Conservation (phyloP, 1,140 invertebrate genomes). For the Palaemon carinicauda region DNA sequence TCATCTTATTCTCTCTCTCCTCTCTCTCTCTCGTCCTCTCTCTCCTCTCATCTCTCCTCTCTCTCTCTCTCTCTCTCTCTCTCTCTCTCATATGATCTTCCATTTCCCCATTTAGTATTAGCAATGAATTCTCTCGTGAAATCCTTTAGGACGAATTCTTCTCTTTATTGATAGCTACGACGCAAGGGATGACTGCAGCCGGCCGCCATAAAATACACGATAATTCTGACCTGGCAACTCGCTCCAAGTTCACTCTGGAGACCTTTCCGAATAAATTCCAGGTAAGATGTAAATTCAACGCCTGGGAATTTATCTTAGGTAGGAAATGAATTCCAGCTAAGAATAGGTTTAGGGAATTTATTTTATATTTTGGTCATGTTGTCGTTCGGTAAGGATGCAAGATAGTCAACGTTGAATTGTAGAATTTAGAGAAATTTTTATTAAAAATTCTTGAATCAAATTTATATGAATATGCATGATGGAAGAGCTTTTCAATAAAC, state of each 20-base stretch:
- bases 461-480: too few species aligned
- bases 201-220: background rate
- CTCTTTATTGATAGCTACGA: background rate
- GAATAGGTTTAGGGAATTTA: background rate
- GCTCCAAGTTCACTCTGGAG: background rate
- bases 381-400: too few species aligned
- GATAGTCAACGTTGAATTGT: too few species aligned
- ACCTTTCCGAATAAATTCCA: background rate
- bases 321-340: background rate
- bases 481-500: too few species aligned
- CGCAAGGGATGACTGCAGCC: background rate
- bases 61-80: too few species aligned
- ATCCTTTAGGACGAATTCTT: too few species aligned
- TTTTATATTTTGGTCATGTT: background rate
- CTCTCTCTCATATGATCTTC: background rate
- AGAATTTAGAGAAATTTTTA: too few species aligned
- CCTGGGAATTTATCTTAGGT: too few species aligned
- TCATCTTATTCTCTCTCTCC: too few species aligned
- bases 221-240: background rate
- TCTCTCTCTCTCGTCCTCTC: too few species aligned
- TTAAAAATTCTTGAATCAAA: too few species aligned
- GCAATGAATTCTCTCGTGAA: background rate
- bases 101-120: background rate
- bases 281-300: background rate
- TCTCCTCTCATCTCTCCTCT: too few species aligned